Percentiles rank a stretch among this genome's conserved stretches.
These are phyloP conservation scores for Brachypodius melanocephalos DNA, from an alignment of 2,113 vertebrate genomes.

Conservation along the genomic window DNA sequence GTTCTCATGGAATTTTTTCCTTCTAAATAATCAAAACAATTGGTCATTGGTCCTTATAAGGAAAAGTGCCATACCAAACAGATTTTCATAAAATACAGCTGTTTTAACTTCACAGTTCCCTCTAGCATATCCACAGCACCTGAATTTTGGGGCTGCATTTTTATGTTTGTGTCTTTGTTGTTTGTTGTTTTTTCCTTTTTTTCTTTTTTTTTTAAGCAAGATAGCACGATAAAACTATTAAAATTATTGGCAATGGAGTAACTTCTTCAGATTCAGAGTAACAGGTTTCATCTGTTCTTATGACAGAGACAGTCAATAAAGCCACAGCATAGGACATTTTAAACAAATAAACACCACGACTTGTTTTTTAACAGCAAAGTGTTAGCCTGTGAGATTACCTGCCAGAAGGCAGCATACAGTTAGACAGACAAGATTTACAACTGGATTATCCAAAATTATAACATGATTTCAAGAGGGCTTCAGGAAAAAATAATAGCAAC, in stretches of 20 bases:
- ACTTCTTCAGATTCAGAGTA: not conserved
- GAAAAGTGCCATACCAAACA: conserved; percentile 31
- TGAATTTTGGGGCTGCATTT: not conserved
- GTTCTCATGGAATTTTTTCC: conserved; percentile 61
- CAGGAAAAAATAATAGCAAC: not conserved
- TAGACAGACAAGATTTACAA: not conserved
- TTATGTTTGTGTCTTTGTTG: not conserved
- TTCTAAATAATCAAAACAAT: conserved; percentile 71
- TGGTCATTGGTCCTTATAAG: conserved; percentile 64
- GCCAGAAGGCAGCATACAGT: not conserved
- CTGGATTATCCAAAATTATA: not conserved
- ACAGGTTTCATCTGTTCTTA: not conserved
- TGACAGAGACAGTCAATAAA: not conserved
- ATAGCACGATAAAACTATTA: not conserved
- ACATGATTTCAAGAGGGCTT: not conserved
- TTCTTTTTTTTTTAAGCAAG: not conserved
- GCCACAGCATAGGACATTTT: not conserved
- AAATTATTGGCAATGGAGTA: not conserved
- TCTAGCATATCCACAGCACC: not conserved
- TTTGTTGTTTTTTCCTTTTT: rapidly evolving
- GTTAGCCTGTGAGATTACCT: not conserved
- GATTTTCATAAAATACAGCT: conserved; percentile 54
- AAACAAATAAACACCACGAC: not conserved
- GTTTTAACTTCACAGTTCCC: not conserved
- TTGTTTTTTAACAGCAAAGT: not conserved